Conservation (phyloP, 2,888 invertebrate species). For the Thereva nobilitata region DNA sequence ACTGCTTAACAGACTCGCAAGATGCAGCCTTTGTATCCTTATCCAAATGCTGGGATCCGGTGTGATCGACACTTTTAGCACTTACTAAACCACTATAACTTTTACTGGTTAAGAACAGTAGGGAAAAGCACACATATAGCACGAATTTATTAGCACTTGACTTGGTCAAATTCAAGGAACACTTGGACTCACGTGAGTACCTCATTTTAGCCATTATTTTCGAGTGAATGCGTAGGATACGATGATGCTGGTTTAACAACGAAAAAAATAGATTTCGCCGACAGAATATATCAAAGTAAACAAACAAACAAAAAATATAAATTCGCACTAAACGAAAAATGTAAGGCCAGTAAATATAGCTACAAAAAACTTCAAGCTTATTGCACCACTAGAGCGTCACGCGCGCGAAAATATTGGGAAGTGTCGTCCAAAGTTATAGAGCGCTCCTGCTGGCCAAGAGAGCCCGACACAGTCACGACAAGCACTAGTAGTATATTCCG, state of each 20-base stretch:
- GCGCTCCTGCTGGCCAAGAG: too few species aligned
- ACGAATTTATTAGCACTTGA: slow-evolving; percentile 26
- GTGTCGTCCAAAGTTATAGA: too few species aligned
- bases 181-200: slow-evolving; percentile 28
- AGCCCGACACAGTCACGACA: too few species aligned
- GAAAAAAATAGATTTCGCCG: neutral
- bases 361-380: too few species aligned
- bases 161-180: slow-evolving; percentile 6
- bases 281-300: too few species aligned
- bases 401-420: too few species aligned
- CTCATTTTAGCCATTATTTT: slow-evolving; percentile 21
- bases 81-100: slow-evolving; percentile 20
- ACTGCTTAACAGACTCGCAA: slow-evolving; percentile 29
- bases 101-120: slow-evolving; percentile 13
- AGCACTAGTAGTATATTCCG: too few species aligned
- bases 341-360: too few species aligned
- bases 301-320: too few species aligned
- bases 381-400: too few species aligned
- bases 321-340: too few species aligned
- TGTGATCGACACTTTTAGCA: slow-evolving; percentile 32
- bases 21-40: slow-evolving; percentile 20
- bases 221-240: neutral
- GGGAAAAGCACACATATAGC: slow-evolving; percentile 20
- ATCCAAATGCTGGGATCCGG: slow-evolving; percentile 10
- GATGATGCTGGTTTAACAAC: neutral